phyloP scores from a whole-genome alignment of 2,888 invertebrate genomes.

The Sesia bembeciformis region DNA sequence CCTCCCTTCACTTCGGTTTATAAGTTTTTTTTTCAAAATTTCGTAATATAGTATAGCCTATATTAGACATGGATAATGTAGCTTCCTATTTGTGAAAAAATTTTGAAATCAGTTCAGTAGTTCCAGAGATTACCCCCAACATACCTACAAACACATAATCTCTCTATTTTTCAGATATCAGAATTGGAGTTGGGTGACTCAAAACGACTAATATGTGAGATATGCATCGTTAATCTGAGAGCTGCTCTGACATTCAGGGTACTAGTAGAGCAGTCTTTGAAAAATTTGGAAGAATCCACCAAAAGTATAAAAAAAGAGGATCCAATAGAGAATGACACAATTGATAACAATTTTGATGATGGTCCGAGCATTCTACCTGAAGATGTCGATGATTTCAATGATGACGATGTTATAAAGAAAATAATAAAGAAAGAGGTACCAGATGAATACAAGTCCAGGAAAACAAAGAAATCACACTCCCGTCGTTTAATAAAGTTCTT shows the following conservation, averaged over 20 bases:
- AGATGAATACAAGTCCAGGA: conserved; percentile 23
- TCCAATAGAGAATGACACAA: neutral
- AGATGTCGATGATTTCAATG: conserved; percentile 21
- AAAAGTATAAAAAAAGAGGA: conserved; percentile 14
- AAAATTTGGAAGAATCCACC: conserved; percentile 20
- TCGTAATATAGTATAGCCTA: no score
- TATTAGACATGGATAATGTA: no score
- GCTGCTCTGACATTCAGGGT: conserved; percentile 30
- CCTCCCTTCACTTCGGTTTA: no score
- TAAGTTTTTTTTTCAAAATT: no score
- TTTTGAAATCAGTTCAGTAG: no score
- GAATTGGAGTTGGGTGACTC: conserved; percentile 42
- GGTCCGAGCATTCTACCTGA: conserved; percentile 18
- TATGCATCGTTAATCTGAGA: conserved; percentile 31
- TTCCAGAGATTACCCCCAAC: no score
- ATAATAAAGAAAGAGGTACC: conserved; percentile 32
- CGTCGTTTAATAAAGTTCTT: neutral
- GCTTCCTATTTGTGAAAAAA: no score
- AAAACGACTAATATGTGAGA: conserved; percentile 45
- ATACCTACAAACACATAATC: no score
- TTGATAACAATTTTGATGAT: conserved; percentile 17
- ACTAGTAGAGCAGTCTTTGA: conserved; percentile 36
- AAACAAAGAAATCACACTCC: neutral
- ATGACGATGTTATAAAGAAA: conserved; percentile 29
- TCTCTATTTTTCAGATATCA: conserved; percentile 26